Evolutionary conservation across 2,113 vertebrate species (phyloP).

Genomic region (Heptranchias perlo): DNA sequence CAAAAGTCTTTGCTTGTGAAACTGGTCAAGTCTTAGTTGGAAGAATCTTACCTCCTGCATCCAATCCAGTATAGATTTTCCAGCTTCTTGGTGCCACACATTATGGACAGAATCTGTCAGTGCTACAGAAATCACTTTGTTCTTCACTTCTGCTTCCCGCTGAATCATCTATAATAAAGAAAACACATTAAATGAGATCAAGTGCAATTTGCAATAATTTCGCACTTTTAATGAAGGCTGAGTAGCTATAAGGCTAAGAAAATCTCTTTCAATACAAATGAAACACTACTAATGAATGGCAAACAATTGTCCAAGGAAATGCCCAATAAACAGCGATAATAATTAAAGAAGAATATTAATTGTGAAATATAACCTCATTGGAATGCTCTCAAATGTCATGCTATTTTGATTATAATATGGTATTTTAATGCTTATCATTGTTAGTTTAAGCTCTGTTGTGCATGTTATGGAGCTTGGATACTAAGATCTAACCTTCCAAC

Average conservation of each 20-base stretch:
- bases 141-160: slow-evolving; percentile 85
- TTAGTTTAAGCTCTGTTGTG: neutral
- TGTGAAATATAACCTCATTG: too few relatives aligned
- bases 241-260: neutral
- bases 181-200: neutral
- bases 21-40: neutral
- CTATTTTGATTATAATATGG: neutral
- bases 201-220: neutral
- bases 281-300: neutral
- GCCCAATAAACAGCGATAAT: neutral
- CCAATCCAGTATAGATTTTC: slow-evolving; percentile 88
- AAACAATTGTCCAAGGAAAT: neutral
- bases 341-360: neutral
- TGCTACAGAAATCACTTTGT: slow-evolving; percentile 83
- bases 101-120: slow-evolving; percentile 96
- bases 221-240: neutral
- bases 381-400: neutral
- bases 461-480: neutral
- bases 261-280: neutral
- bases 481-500: neutral
- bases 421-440: slow-evolving; percentile 5
- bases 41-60: slow-evolving; percentile 79
- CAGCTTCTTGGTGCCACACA: slow-evolving; percentile 92
- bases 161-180: slow-evolving; percentile 78
- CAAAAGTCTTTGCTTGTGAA: neutral